These are phyloP conservation scores for Drosophila meridiana DNA, from an alignment of 2,888 invertebrate species.

Conservation along the genomic window DNA sequence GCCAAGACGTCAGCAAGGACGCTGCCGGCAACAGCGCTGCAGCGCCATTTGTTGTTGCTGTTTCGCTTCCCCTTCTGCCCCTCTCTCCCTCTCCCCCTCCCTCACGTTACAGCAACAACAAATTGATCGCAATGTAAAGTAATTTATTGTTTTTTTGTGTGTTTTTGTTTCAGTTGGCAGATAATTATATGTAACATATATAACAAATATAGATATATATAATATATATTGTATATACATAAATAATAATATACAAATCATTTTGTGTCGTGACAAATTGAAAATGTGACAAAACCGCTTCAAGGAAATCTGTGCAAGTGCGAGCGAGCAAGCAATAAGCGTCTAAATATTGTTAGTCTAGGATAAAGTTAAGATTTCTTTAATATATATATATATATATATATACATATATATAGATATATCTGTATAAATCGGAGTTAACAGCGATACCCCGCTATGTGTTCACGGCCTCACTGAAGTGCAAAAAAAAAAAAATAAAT, in stretches of 20 bases:
- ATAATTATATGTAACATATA: slow-evolving; percentile 9
- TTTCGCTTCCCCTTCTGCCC: background rate
- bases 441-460: slow-evolving; percentile 55
- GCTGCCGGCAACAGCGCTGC: slow-evolving; percentile 34
- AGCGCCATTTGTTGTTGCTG: slow-evolving; percentile 41
- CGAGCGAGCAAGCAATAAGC: slow-evolving; percentile 5
- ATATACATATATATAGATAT: background rate
- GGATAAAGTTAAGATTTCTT: slow-evolving; percentile 36
- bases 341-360: slow-evolving; percentile 37
- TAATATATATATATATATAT: background rate
- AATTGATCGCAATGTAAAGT: slow-evolving; percentile 34
- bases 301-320: slow-evolving; percentile 21
- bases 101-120: slow-evolving; percentile 33
- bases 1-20: slow-evolving; percentile 52
- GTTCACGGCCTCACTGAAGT: slow-evolving; percentile 43
- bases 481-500: slow-evolving; percentile 15
- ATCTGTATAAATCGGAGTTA: slow-evolving; percentile 20
- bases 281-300: slow-evolving; percentile 36
- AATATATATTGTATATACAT: background rate
- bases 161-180: slow-evolving; percentile 56
- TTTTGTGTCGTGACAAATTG: slow-evolving; percentile 41
- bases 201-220: background rate
- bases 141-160: slow-evolving; percentile 41
- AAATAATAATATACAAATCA: background rate
- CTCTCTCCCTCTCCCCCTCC: background rate